Percentiles rank a stretch among this genome's conserved stretches.
phyloP scores from a whole-genome alignment of 1,140 invertebrate genomes.

The Chionoecetes opilio region DNA sequence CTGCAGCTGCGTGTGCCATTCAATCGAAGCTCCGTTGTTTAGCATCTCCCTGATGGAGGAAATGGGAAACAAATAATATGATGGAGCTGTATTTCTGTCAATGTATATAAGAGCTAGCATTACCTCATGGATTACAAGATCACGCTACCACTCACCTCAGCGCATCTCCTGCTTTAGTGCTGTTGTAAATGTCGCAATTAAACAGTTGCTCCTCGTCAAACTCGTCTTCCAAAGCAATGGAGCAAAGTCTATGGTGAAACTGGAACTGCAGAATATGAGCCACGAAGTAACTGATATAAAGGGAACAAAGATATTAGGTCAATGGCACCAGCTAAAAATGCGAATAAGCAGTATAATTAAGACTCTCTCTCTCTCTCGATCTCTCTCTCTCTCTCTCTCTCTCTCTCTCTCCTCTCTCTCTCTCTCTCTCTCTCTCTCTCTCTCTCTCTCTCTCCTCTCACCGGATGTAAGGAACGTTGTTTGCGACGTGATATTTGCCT shows the following conservation, averaged over 20 bases:
- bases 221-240: conserved; percentile 86
- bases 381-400: background rate
- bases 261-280: conserved; percentile 96
- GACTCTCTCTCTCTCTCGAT: background rate
- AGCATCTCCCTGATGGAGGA: conserved; percentile 89
- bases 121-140: too few relatives aligned
- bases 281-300: conserved; percentile 85
- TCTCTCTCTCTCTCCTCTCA: conserved; percentile 64
- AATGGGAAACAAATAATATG: background rate
- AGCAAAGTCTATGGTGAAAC: conserved; percentile 92
- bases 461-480: conserved; percentile 92
- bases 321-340: too few relatives aligned
- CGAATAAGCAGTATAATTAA: too few relatives aligned
- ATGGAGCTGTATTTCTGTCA: too few relatives aligned
- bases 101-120: too few relatives aligned
- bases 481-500: conserved; percentile 92
- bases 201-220: background rate
- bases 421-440: background rate
- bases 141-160: conserved; percentile 52
- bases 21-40: conserved; percentile 91
- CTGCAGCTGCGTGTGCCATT: conserved; percentile 93
- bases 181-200: conserved; percentile 71
- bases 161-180: background rate
- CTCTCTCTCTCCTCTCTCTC: too few relatives aligned
- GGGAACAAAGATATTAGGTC: too few relatives aligned